Evolutionary conservation across 2,797 vertebrate species (phyloP).

Genomic region (Anguilla anguilla): DNA sequence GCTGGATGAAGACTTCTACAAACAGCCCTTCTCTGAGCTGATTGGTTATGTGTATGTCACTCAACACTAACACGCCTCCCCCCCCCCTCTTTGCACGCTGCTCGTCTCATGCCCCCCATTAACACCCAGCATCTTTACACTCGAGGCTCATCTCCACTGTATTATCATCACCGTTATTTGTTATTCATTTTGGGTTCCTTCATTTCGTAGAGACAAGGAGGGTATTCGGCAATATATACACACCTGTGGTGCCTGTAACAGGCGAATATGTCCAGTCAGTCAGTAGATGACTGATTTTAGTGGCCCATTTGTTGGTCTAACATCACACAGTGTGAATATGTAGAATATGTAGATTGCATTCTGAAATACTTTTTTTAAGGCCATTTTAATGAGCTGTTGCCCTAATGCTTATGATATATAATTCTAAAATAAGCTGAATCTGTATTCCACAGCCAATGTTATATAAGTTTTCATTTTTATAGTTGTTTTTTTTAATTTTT

Average conservation of each 20-base stretch:
- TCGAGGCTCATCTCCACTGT: neutral
- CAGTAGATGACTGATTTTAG: neutral
- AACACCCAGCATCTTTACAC: constrained; percentile 15
- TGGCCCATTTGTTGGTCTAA: neutral
- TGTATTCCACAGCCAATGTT: neutral
- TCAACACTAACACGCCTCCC: constrained; percentile 80
- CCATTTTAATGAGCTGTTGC: neutral
- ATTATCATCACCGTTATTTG: neutral
- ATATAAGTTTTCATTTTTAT: neutral
- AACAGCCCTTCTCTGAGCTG: constrained; percentile 99
- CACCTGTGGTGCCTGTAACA: neutral
- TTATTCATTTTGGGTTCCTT: neutral
- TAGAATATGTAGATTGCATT: neutral
- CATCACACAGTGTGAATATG: neutral
- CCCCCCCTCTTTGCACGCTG: constrained; percentile 44
- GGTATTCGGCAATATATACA: neutral
- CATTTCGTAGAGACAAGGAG: neutral
- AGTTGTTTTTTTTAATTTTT: neutral
- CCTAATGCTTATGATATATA: neutral
- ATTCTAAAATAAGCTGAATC: neutral
- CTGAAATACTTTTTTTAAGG: neutral
- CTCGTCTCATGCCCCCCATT: constrained; percentile 28
- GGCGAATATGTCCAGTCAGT: neutral
- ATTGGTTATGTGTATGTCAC: constrained; percentile 99
- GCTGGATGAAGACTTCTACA: constrained; percentile 99